Evolutionary conservation across 2,888 invertebrate species (phyloP).

Genomic region (Eupithecia pulchellata): DNA sequence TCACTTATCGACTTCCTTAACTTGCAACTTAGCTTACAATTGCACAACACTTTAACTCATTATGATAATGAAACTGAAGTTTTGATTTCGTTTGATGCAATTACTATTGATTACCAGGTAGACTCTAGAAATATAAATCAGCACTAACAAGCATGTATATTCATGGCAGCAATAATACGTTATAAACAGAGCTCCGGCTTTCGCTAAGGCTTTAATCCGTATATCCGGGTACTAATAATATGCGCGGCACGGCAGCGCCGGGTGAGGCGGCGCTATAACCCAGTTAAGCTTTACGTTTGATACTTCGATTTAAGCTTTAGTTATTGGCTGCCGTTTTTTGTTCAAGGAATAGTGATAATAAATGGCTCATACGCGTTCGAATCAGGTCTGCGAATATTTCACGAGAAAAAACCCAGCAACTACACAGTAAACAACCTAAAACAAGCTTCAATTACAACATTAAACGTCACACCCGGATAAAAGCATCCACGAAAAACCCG

Average conservation of each 20-base stretch:
- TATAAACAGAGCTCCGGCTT: slow-evolving; percentile 54
- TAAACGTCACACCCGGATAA: slow-evolving; percentile 16
- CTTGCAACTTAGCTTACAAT: background rate
- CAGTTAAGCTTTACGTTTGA: slow-evolving; percentile 45
- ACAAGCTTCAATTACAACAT: slow-evolving; percentile 5
- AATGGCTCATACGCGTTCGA: background rate
- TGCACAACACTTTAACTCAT: background rate
- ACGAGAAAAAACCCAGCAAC: background rate
- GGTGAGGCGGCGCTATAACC: slow-evolving; percentile 45
- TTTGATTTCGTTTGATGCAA: background rate
- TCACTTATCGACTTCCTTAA: background rate
- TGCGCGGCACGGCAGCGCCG: slow-evolving; percentile 53
- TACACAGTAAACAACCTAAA: background rate
- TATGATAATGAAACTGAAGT: background rate
- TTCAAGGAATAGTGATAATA: slow-evolving; percentile 3
- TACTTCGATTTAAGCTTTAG: slow-evolving; percentile 32
- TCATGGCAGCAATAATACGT: slow-evolving; percentile 55
- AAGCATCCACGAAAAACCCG: slow-evolving; percentile 23
- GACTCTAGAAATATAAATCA: slow-evolving; percentile 35
- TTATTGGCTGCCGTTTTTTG: slow-evolving; percentile 16
- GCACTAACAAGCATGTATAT: slow-evolving; percentile 49
- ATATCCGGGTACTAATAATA: slow-evolving; percentile 53
- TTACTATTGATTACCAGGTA: slow-evolving; percentile 8
- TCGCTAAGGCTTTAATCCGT: slow-evolving; percentile 51
- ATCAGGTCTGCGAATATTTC: background rate